Evolutionary conservation across 2,888 invertebrate species (phyloP), one percentile per base, ranked within the genome.

Genomic region (Aleiodes alternator): DNA sequence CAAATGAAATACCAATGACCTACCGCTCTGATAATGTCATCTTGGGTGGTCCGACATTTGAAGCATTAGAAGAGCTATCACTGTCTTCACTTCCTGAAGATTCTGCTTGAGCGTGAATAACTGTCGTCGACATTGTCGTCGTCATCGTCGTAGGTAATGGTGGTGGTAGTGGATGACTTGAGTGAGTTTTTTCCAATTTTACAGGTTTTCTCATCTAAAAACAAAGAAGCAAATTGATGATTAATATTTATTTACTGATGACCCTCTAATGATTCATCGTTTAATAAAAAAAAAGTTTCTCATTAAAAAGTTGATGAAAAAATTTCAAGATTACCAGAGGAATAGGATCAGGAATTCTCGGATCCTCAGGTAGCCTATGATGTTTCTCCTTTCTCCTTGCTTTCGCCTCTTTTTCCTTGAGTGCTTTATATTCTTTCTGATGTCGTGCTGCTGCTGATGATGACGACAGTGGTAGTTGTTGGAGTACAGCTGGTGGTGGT

Each of bases 11-110:
- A 23, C 23, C 23, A 2, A 23, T 23, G 7, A 29, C 72, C 72
- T 85, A 88, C 89, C 92, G 92, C 90, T 97, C 96, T 0, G 96
- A 96, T 12, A 97, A 91, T 0, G 96, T 96, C 85, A 97, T 90
- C 76, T 93, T 92, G 82, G 86, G 89, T 70, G 90, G 90, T 56
- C 89, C 93, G 69, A 93, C 93, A 29, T 93, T 93, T 0, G 93
- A 92, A 53, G 92, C 87, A 78, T 89, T 85, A 4, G 93, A 92
- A 2, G 91, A 91, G 80, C 92, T 92, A 43, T 91, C 91, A 79
- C 92, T 92, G 77, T 92, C 92, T 81, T 93, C 93, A 48, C 93
- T 93, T 9, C 92, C 92, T 2, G 93, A 92, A 2, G 93, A 93
- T 75, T 91, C 92, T 1, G 89, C 90, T 7, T 91, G 90, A 80